These are phyloP conservation scores for Hippocampus abdominalis DNA, from an alignment of 2,113 vertebrate genomes.

Conservation along the genomic window DNA sequence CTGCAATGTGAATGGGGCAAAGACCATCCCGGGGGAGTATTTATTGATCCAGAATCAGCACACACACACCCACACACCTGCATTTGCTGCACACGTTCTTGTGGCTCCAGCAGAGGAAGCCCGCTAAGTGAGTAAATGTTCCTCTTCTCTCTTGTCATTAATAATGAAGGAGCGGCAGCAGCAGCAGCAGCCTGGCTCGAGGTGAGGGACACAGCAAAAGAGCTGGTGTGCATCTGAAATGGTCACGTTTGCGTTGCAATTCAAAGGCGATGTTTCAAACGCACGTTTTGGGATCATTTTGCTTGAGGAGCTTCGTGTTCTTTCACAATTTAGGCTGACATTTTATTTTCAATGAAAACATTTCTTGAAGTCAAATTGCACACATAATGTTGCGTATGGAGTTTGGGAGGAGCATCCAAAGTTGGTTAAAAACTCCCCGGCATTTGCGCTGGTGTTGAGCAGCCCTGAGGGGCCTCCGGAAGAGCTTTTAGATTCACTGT, in stretches of 20 bases:
- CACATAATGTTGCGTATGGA: neutral
- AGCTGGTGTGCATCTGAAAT: neutral
- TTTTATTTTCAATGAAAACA: too few relatives aligned
- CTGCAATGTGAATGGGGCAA: neutral
- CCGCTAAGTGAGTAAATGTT: conserved; percentile 11
- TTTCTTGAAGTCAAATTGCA: too few relatives aligned
- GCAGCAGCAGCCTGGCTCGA: neutral
- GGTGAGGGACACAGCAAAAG: neutral
- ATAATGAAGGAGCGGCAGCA: conserved; percentile 6
- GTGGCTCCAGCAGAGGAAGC: conserved; percentile 8
- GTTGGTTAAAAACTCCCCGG: neutral
- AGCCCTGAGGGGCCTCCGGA: conserved; percentile 16
- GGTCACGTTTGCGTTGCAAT: neutral
- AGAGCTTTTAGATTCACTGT: conserved; percentile 23
- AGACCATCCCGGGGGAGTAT: neutral
- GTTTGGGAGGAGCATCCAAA: neutral
- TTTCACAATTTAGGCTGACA: neutral
- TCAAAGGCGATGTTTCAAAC: neutral
- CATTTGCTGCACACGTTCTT: neutral
- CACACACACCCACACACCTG: neutral
- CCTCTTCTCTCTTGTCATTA: conserved; percentile 5
- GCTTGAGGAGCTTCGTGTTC: neutral
- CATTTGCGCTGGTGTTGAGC: conserved; percentile 1
- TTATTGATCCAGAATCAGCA: conserved; percentile 2
- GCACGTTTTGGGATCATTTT: neutral